A percentile compares a stretch with the other conserved stretches of the same genome.
phyloP scores from a whole-genome alignment of 1,140 invertebrate genomes.

The Lithobius niger region DNA sequence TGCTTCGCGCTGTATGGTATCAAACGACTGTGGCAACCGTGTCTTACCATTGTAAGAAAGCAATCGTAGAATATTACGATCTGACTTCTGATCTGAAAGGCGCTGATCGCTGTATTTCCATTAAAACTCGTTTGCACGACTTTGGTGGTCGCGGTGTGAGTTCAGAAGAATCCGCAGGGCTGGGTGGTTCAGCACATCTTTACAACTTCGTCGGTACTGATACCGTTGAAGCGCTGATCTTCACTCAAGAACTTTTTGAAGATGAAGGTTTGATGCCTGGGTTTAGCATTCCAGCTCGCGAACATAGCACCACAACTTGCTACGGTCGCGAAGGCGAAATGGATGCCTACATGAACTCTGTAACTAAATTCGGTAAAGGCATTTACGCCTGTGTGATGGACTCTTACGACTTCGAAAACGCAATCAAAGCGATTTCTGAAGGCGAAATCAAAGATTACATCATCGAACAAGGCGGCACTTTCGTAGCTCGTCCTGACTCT shows the following conservation, averaged over 20 bases:
- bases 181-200: slow-evolving; percentile 36
- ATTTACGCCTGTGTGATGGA: slow-evolving; percentile 35
- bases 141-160: slow-evolving; percentile 35
- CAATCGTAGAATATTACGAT: slow-evolving; percentile 31
- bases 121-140: slow-evolving; percentile 38
- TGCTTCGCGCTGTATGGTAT: slow-evolving; percentile 41
- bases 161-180: slow-evolving; percentile 29
- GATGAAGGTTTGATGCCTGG: slow-evolving; percentile 33
- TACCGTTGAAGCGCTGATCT: slow-evolving; percentile 30
- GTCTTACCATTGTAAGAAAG: slow-evolving; percentile 33
- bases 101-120: too few relatives aligned
- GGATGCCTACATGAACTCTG: slow-evolving; percentile 35
- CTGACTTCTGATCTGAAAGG: slow-evolving; percentile 35
- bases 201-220: slow-evolving; percentile 38
- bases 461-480: slow-evolving; percentile 24
- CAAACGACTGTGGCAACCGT: slow-evolving; percentile 39
- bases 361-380: slow-evolving; percentile 31
- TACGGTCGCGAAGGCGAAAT: slow-evolving; percentile 34
- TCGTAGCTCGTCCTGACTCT: slow-evolving; percentile 37
- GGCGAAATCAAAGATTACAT: slow-evolving; percentile 31
- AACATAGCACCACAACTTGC: slow-evolving; percentile 40
- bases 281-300: slow-evolving; percentile 34
- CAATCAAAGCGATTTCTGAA: slow-evolving; percentile 35
- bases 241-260: slow-evolving; percentile 30
- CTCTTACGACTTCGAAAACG: slow-evolving; percentile 38